phyloP scores from a whole-genome alignment of 2,113 vertebrate genomes.

The Malurus alboscapulatus region DNA sequence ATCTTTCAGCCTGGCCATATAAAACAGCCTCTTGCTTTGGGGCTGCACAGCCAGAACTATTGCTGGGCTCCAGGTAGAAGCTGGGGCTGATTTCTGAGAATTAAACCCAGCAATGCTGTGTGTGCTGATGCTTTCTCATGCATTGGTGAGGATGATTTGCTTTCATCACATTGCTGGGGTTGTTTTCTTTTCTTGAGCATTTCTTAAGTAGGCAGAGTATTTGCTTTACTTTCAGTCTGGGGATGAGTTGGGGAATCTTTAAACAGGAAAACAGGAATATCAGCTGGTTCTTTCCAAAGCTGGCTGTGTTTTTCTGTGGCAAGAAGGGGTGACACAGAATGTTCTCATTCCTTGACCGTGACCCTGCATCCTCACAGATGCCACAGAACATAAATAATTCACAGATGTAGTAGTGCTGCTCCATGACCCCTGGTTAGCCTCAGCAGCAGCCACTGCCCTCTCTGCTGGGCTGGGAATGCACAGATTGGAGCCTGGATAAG shows the following conservation, averaged over 20 bases:
- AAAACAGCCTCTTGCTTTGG: neutral
- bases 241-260: neutral
- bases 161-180: neutral
- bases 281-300: neutral
- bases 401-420: neutral
- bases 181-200: neutral
- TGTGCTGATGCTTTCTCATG: neutral
- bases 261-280: neutral
- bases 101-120: accelerated
- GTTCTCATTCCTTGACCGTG: accelerated
- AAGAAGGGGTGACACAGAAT: neutral
- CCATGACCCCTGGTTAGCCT: neutral
- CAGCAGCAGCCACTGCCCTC: neutral
- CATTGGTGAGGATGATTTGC: neutral
- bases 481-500: neutral
- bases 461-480: neutral
- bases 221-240: neutral
- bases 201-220: neutral
- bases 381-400: neutral
- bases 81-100: neutral
- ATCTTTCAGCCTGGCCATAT: neutral
- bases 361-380: neutral
- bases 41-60: neutral
- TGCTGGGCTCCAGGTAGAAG: neutral
- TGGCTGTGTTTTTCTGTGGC: neutral